A percentile compares a stretch with the other conserved stretches of the same genome.
Conservation (phyloP, 2,797 vertebrate genomes). For the Heteromormyrus szaboi region DNA sequence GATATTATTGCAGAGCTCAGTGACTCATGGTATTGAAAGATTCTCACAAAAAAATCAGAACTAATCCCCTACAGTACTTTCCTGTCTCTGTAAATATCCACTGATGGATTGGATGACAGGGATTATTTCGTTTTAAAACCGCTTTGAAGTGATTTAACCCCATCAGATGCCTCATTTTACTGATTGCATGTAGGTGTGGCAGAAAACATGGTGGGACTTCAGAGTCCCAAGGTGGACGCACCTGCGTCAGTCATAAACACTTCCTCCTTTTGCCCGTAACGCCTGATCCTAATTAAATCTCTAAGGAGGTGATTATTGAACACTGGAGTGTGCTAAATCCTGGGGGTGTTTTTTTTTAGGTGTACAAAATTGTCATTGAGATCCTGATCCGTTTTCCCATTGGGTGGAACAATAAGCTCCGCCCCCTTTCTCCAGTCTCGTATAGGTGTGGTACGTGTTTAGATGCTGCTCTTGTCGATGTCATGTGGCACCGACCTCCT, state of each 20-base stretch:
- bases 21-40: background rate
- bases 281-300: background rate
- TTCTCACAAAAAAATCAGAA: background rate
- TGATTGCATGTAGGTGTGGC: background rate
- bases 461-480: background rate
- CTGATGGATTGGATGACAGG: conserved; percentile 6
- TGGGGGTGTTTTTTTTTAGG: background rate
- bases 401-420: background rate
- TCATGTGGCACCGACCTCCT: background rate
- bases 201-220: background rate
- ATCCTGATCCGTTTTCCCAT: background rate
- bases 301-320: background rate
- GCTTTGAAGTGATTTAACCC: background rate
- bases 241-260: background rate
- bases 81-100: background rate
- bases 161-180: background rate
- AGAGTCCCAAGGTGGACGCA: background rate
- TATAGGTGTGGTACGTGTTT: background rate
- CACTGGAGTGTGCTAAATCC: background rate
- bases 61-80: background rate
- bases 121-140: background rate
- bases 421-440: background rate
- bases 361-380: background rate
- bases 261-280: background rate
- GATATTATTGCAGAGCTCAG: background rate